Percentiles rank a stretch among this genome's conserved stretches.
Evolutionary conservation across 2,113 vertebrate species (phyloP).

Genomic region (Xiphophorus couchianus): DNA sequence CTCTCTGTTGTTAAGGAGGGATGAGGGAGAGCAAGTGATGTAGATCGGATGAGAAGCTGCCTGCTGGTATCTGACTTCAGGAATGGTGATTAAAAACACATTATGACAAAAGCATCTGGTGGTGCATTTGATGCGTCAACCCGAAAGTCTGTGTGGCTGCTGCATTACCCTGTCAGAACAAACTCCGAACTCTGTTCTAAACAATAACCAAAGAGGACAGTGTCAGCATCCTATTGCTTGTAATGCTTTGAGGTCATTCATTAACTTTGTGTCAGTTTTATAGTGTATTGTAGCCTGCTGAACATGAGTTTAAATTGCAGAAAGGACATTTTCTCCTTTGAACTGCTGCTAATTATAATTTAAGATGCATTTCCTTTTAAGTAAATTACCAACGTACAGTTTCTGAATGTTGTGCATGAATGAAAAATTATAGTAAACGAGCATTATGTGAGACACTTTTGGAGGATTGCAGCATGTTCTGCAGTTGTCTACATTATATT

Average conservation of each 20-base stretch:
- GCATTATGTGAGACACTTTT: neutral
- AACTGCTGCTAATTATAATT: neutral
- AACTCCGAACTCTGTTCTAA: slow-evolving; percentile 29
- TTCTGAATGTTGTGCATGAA: neutral
- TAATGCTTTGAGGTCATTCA: slow-evolving; percentile 31
- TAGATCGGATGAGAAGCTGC: slow-evolving; percentile 65
- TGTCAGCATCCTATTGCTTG: slow-evolving; percentile 19
- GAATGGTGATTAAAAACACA: slow-evolving; percentile 82
- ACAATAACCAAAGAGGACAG: slow-evolving; percentile 28
- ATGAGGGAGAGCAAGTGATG: slow-evolving; percentile 55
- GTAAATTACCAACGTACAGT: slow-evolving; percentile 1
- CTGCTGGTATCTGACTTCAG: slow-evolving; percentile 75
- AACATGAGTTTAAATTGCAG: slow-evolving; percentile 7
- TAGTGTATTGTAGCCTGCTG: slow-evolving; percentile 4
- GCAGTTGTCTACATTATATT: neutral
- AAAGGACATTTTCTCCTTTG: slow-evolving; percentile 23
- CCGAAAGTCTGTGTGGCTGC: slow-evolving; percentile 43
- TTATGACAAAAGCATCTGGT: slow-evolving; percentile 81
- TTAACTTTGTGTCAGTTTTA: slow-evolving; percentile 25
- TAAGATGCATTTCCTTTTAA: neutral
- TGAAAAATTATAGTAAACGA: neutral
- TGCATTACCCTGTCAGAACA: slow-evolving; percentile 46
- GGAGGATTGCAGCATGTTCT: neutral
- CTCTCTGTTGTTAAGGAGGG: slow-evolving; percentile 69
- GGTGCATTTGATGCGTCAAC: slow-evolving; percentile 55